phyloP scores from a whole-genome alignment of 2,113 vertebrate species.

The Semicossyphus pulcher region DNA sequence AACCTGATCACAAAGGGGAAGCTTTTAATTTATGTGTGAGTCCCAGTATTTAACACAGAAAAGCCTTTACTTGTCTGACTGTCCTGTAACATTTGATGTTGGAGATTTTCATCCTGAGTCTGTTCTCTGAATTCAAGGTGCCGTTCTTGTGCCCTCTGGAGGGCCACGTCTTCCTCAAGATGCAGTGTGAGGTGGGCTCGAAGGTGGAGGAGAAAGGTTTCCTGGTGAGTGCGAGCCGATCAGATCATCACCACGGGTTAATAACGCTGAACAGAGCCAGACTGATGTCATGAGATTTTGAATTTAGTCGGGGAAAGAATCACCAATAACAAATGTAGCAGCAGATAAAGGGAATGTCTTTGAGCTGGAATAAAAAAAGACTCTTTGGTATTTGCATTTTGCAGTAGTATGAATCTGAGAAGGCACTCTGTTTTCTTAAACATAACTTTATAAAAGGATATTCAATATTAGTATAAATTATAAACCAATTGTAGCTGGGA shows the following conservation, averaged over 20 bases:
- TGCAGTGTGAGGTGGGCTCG: constrained; percentile 94
- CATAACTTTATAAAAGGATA: too few species aligned
- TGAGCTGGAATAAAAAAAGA: too few species aligned
- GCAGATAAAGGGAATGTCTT: too few species aligned
- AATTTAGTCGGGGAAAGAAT: too few species aligned
- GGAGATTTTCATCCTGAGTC: not conserved
- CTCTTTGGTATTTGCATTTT: too few species aligned
- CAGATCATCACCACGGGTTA: not conserved
- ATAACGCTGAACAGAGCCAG: not conserved
- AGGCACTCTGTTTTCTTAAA: too few species aligned
- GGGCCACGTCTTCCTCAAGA: constrained; percentile 91
- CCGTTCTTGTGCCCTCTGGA: constrained; percentile 94
- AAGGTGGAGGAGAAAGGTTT: constrained; percentile 92
- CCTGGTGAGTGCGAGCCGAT: constrained; percentile 85
- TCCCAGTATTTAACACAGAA: not conserved
- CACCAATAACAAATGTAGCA: too few species aligned
- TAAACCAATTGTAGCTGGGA: too few species aligned
- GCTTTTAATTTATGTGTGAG: not conserved
- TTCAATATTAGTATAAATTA: too few species aligned
- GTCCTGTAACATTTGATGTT: not conserved
- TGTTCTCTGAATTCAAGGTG: constrained; percentile 80
- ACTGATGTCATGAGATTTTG: too few species aligned
- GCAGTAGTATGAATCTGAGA: too few species aligned
- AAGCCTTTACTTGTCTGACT: not conserved
- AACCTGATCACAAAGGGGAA: not conserved